Conservation (phyloP, 1,140 invertebrate species). For the Brachionus calyciflorus region DNA sequence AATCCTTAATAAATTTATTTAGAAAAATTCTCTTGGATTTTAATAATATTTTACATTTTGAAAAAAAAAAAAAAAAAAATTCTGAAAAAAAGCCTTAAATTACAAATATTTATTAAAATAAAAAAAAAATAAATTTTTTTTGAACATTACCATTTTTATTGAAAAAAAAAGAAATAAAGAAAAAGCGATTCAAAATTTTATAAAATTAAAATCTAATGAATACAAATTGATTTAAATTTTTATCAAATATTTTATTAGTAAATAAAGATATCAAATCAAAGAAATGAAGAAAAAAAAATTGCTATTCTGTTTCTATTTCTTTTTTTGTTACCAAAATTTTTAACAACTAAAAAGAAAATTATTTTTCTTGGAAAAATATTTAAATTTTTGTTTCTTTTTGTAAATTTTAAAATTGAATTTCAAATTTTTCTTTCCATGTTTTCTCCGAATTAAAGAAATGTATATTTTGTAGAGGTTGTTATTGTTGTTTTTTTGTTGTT, state of each 20-base stretch:
- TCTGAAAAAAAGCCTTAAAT: background rate
- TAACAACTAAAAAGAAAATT: background rate
- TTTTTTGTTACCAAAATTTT: background rate
- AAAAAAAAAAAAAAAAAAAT: conserved; percentile 4
- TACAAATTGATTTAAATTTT: conserved; percentile 42
- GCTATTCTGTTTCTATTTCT: background rate
- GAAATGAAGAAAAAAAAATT: conserved; percentile 13
- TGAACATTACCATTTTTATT: conserved; percentile 25
- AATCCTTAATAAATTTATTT: conserved; percentile 1
- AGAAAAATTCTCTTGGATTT: background rate
- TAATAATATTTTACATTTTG: background rate
- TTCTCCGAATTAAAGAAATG: conserved; percentile 20
- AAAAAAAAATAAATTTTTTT: background rate
- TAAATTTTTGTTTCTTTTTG: no score
- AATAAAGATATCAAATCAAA: conserved; percentile 17
- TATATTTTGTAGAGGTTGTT: no score
- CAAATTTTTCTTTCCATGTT: conserved; percentile 14
- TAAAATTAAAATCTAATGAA: conserved; percentile 35
- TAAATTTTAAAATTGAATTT: conserved; percentile 7
- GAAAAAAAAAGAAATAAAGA: background rate
- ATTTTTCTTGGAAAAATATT: background rate
- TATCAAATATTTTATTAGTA: conserved; percentile 36
- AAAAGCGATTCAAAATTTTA: background rate
- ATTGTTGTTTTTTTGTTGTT: no score
- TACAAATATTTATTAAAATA: conserved; percentile 35